Evolutionary conservation across 2,888 invertebrate genomes (phyloP), one percentile per base, ranked within the genome.

Genomic region (Drosophila gaucha): DNA sequence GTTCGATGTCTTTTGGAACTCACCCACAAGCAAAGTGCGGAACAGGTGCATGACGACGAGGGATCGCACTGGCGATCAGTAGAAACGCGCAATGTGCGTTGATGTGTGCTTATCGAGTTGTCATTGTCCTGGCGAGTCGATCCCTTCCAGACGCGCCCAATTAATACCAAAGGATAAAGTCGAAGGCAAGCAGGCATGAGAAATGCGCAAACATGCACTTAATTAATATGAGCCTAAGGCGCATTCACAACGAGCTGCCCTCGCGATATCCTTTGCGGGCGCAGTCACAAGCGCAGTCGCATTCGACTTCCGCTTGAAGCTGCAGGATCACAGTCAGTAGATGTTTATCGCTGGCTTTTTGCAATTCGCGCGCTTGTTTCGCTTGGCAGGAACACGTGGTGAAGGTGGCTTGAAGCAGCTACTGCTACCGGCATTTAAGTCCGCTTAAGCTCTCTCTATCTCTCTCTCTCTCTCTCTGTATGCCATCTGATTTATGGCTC

Each of bases 81-180:
- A 30, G 43, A 59, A 59, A 59, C 46, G 70, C 68, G 70, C 88
- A 88, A 83, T 88, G 84, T 88, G 88, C 75, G 80, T 75, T 86
- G 88, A 85, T 80, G 80, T 74, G 73, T 74, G 80, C 88, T 89
- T 89, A 89, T 89, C 89, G 89, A 89, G 89, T 89, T 89, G 89
- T 89, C 89, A 89, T 79, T 88, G 86, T 74, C 51, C 80, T 74
- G 73, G 74, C 72, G 66, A 14, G 54, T 44, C 30, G 62, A 47
- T 46, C 69, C 67, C 71, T 59, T 38, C 54, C 59, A 47, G 56
- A 41, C 51, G 47, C 41, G 52, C 73, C 84, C 84, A 83, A 80
- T 83, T 84, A 86, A 83, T 80, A 73, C 49, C 41, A 60, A 63
- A 60, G 73, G 70, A 80, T 69, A 69, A 78, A 44, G 50, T 36